phyloP scores from a whole-genome alignment of 1,140 invertebrate genomes.

The Theocolax elegans region DNA sequence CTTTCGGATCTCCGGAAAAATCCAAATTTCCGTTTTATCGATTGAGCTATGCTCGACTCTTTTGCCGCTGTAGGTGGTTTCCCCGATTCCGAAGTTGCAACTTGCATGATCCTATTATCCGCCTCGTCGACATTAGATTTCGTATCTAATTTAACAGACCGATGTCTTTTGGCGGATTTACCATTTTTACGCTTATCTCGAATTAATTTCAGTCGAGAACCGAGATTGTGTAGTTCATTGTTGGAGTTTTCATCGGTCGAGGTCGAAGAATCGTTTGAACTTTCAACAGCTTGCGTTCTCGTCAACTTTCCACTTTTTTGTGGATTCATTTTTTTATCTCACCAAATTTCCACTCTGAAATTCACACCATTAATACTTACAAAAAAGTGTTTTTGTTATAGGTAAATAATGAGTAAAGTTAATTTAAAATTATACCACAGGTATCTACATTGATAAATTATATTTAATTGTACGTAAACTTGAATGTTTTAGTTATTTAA shows the following conservation, averaged over 20 bases:
- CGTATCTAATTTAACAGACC: not conserved
- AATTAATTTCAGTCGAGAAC: slow-evolving; percentile 9
- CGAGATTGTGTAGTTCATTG: not conserved
- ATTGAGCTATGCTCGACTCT: slow-evolving; percentile 11
- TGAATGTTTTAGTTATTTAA: too few relatives aligned
- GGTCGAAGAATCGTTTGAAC: not conserved
- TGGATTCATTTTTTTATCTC: slow-evolving; percentile 1
- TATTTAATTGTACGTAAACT: too few relatives aligned
- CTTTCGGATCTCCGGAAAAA: slow-evolving; percentile 27
- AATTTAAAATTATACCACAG: too few relatives aligned
- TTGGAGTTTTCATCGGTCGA: slow-evolving; percentile 15
- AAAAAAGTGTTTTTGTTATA: too few relatives aligned
- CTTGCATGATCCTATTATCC: not conserved
- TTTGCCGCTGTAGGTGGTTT: not conserved
- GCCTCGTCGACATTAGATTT: not conserved
- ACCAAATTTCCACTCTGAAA: too few relatives aligned
- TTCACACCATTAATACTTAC: too few relatives aligned
- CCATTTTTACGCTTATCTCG: not conserved
- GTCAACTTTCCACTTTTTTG: not conserved
- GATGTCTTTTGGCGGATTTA: not conserved
- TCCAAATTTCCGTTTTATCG: slow-evolving; percentile 14
- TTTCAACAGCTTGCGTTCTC: not conserved
- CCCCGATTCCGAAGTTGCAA: not conserved
- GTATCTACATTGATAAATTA: too few relatives aligned
- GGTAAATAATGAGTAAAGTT: too few relatives aligned